Evolutionary conservation across 2,113 vertebrate genomes (phyloP), one percentile per base, ranked within the genome.

Genomic region (Pongo pygmaeus): DNA sequence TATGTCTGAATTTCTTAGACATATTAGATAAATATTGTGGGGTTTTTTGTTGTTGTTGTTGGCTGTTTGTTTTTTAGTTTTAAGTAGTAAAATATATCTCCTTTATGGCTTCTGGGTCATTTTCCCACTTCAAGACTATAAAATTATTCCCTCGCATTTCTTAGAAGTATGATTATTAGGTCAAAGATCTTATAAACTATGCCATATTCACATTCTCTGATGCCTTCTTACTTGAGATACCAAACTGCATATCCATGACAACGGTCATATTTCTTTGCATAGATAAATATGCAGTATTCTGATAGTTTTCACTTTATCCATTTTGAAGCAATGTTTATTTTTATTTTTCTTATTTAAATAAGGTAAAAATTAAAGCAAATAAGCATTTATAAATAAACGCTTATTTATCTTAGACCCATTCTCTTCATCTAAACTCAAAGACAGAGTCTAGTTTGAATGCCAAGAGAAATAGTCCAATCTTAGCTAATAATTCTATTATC

Each of bases 391-490:
- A 38, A 38, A 38, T 38, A 38, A 72, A 72, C 61, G 69, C 46
- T 94, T 95, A 77, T 18, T 77, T 89, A 95, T 96, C 67, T 30
- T 97, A 83, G 1, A 92, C n/a, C 57, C 2, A 70, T 14, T 75
- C 38, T 75, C 32, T 84, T 85, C 57, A 94, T 38, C 50, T 74
- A 94, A 96, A 52, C 40, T 67, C 25, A 69, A 89, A 52, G 48
- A 91, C 61, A 93, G 55, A 87, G 30, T 77, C 57, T 87, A 95
- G 18, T 95, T 72, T 83, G 80, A 89, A 72, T 75, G 52, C 23
- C 43, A 85, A 92, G 35, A 91, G 48, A 93, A 96, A 95, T 61
- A 96, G 2, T 87, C n/a, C 70, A 96, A 72, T 12, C 69, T 17
- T 70, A 92, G 50, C 17, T 72, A 90, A 80, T 74, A 96, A 55